Evolutionary conservation across 2,797 vertebrate genomes (phyloP).

Genomic region (Cossypha heuglini): DNA sequence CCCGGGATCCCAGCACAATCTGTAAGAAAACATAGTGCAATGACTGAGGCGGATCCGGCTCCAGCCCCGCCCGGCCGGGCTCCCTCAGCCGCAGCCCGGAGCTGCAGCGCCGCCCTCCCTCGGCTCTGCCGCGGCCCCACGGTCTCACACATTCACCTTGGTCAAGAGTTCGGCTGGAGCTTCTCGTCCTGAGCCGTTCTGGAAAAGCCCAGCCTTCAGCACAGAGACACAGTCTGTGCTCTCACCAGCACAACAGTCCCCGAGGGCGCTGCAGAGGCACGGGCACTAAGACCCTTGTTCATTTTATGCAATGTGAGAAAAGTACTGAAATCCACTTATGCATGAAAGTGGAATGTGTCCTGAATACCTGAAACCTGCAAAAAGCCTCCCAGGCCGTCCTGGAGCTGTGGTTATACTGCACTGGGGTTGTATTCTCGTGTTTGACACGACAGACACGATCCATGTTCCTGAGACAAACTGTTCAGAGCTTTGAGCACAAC

Average conservation of each 20-base stretch:
- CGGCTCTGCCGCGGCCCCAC: rapidly evolving
- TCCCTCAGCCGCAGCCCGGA: background rate
- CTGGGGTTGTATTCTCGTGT: conserved; percentile 38
- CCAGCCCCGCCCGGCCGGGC: rapidly evolving
- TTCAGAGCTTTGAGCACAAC: conserved; percentile 82
- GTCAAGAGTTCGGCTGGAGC: background rate
- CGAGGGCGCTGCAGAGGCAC: background rate
- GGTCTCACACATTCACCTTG: rapidly evolving
- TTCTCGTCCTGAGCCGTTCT: rapidly evolving
- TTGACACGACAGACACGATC: conserved; percentile 78
- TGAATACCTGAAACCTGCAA: background rate
- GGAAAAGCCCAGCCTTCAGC: background rate
- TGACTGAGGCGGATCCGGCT: background rate
- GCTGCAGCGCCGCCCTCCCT: background rate
- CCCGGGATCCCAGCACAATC: background rate
- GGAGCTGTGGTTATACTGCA: background rate
- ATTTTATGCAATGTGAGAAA: background rate
- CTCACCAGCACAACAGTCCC: background rate
- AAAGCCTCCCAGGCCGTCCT: background rate
- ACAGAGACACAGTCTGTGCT: background rate
- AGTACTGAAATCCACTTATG: conserved; percentile 7
- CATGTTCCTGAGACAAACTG: conserved; percentile 76
- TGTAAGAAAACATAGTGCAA: conserved; percentile 20
- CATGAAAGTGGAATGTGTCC: background rate
- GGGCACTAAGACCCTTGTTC: background rate